phyloP scores from a whole-genome alignment of 2,888 invertebrate genomes.

The Oasisia sp. region DNA sequence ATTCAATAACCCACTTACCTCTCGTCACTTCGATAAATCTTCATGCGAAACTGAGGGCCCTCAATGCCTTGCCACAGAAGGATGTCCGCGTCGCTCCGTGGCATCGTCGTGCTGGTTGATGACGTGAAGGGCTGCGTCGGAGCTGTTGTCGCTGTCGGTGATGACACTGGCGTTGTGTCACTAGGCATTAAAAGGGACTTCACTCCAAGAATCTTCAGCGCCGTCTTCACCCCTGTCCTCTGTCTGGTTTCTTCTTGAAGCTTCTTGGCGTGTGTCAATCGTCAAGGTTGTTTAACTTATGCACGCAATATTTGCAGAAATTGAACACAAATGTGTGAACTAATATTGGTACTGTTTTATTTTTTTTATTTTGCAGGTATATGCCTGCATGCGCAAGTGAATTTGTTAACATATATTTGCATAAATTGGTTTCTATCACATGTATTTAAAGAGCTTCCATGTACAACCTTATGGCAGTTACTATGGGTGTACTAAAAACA shows the following conservation, averaged over 20 bases:
- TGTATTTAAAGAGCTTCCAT: background rate
- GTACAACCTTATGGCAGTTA: background rate
- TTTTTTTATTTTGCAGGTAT: too few relatives aligned
- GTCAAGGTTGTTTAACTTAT: background rate
- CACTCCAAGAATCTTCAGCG: background rate
- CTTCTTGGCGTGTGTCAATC: background rate
- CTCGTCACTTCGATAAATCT: conserved; percentile 53
- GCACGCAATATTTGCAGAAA: background rate
- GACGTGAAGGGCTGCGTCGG: background rate
- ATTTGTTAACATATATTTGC: background rate
- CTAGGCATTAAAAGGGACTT: background rate
- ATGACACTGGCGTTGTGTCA: background rate
- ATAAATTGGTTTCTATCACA: background rate
- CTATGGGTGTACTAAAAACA: background rate
- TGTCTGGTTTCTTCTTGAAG: background rate
- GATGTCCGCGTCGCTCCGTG: conserved; percentile 30
- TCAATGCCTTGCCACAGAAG: conserved; percentile 43
- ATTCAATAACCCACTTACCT: conserved; percentile 49
- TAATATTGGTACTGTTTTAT: too few relatives aligned
- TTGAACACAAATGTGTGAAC: too few relatives aligned
- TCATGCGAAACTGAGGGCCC: conserved; percentile 36
- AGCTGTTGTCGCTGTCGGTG: background rate
- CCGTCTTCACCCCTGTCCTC: background rate
- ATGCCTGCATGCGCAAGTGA: too few relatives aligned
- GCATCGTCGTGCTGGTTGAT: background rate